Conservation (phyloP, 1,140 invertebrate species). For the Drosophila pectinifera region DNA sequence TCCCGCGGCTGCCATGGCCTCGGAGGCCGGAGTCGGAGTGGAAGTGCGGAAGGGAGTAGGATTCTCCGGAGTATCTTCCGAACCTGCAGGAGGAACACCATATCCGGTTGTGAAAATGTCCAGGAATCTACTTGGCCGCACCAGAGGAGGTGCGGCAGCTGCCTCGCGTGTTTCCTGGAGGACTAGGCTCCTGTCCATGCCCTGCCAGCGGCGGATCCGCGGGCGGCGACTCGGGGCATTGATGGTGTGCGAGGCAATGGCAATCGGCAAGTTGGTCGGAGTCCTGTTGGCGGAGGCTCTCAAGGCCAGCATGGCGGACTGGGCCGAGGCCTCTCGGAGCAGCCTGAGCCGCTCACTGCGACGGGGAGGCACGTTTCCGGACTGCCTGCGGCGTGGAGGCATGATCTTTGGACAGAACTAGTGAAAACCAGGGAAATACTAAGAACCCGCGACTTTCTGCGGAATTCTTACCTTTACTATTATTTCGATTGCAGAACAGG, state of each 20-base stretch:
- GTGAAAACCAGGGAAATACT: no score
- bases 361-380: background rate
- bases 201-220: background rate
- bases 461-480: background rate
- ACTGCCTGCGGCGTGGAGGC: background rate
- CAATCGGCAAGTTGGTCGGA: background rate
- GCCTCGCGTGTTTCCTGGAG: no score
- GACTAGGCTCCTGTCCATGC: no score
- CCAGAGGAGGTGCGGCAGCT: no score
- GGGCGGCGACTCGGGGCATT: background rate
- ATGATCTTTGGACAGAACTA: background rate
- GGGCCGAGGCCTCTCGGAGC: background rate
- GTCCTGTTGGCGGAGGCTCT: no score
- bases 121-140: no score
- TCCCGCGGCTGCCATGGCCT: no score
- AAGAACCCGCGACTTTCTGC: no score
- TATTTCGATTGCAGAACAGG: background rate
- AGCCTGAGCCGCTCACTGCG: slow-evolving; percentile 1
- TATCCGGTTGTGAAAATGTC: no score
- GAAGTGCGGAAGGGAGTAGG: background rate
- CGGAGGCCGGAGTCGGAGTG: background rate
- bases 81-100: no score
- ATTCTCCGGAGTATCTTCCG: background rate
- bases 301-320: no score
- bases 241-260: background rate